Evolutionary conservation across 2,888 invertebrate genomes (phyloP), one percentile per base, ranked within the genome.

Genomic region (Oscheius sp.): DNA sequence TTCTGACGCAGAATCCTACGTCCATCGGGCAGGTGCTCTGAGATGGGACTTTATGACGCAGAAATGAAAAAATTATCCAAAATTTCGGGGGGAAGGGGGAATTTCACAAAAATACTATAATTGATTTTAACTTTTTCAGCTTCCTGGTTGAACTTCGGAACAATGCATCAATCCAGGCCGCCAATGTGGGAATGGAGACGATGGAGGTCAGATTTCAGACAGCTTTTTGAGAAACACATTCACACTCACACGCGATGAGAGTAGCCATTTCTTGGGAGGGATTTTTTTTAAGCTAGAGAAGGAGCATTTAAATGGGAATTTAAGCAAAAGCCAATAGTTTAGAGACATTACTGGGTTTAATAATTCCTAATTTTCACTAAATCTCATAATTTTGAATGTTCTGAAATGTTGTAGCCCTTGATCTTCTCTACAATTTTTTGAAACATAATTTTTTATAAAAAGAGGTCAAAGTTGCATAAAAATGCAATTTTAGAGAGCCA

Each of bases 191-290:
- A 27, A 61, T 25, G 45, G 45, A 61, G 8, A 29, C 45, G n/a
- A 45, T 45, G 61, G 61, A 61, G 61, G 61, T 61, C 42, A 42
- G 42, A 39, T 58, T 58, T 17, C 61, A 29, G n/a, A 5, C n/a
- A n/a, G n/a, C 42, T n/a, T 2, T 8, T 42, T 20, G 17, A 17
- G 42, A 4, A 42, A 8, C 20, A 4, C 8, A n/a, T 37, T 8
- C 34, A 17, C 20, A 17, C 12, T 48, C 20, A 23, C 20, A 12
- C 4, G 48, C 12, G 23, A 17, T 12, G 12, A 17, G 5, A 17
- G 12, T 17, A 42, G 15, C n/a, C n/a, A 17, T 42, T 42, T 42
- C 17, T 3, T 17, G 42, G 5, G 42, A 42, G 17, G 17, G 17
- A 12, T n/a, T 17, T 12, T 12, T 6, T n/a, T 4, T 42, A 17